Evolutionary conservation across 2,888 invertebrate species (phyloP), one percentile per base, ranked within the genome.

Genomic region (Leucoma salicis): DNA sequence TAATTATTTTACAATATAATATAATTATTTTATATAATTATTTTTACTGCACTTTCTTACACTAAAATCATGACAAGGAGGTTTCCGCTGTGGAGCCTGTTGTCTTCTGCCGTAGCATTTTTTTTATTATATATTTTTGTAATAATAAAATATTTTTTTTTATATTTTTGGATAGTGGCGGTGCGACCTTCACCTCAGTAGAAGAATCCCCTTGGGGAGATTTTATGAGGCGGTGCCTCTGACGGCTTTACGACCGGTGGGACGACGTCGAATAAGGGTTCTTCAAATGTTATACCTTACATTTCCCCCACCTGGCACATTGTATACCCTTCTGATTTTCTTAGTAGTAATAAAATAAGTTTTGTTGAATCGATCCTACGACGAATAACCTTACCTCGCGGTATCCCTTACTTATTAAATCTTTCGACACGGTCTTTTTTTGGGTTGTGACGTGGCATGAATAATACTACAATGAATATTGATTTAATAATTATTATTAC

Each of bases 211-310:
- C 68, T 62, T 61, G 66, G 66, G 69, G 64, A 71, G 37, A 68
- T 78, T 85, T 84, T 82, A 85, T 77, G 70, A 73, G 66, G 66
- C 71, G 70, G 70, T 74, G 74, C 65, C 69, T 67, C 72, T 72
- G 79, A 72, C 72, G 71, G 69, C 74, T 87, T 86, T 85, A 86
- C 74, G 70, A 66, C 74, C 71, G 68, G 58, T 64, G 67, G 63
- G 69, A 74, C 68, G 66, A 60, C 55, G 57, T 69, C 63, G 64
- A 70, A 70, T 70, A 66, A 76, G 73, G 71, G 69, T 64, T 63
- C 74, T 75, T 64, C 59, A 72, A 73, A 75, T 63, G 66, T 74
- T 21, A 78, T 63, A 66, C 57, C 61, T 54, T 61, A 67, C 70
- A 70, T 74, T 71, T 54, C 52, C 56, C 54, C 55, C 70, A 72